phyloP scores from a whole-genome alignment of 1,140 invertebrate genomes.

The Fopius arisanus region DNA sequence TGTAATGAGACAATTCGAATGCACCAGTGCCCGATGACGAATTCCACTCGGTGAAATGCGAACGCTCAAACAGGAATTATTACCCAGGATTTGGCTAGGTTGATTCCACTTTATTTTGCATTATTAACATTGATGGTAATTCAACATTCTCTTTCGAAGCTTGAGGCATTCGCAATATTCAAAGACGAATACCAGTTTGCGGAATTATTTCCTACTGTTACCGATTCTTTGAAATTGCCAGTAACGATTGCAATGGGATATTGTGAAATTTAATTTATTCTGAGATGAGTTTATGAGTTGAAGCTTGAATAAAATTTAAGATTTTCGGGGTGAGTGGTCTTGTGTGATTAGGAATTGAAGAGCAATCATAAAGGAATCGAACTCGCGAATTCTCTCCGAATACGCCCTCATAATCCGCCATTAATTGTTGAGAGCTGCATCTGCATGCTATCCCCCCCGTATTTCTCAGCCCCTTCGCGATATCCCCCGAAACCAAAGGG shows the following conservation, averaged over 20 bases:
- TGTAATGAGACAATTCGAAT: constrained; percentile 35
- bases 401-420: neutral
- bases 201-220: no score
- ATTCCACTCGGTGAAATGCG: constrained; percentile 23
- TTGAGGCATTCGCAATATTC: no score
- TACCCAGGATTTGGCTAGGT: neutral
- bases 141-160: no score
- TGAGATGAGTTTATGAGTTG: no score
- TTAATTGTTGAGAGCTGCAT: neutral
- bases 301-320: no score
- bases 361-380: neutral
- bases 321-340: no score
- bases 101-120: neutral
- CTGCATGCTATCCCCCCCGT: neutral
- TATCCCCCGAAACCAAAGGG: neutral
- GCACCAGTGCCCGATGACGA: constrained; percentile 13
- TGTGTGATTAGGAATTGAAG: no score
- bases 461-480: neutral
- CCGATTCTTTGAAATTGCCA: no score
- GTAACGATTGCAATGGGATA: no score
- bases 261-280: no score
- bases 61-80: constrained; percentile 2
- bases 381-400: neutral
- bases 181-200: no score
- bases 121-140: neutral